Percentiles rank a stretch among this genome's conserved stretches.
phyloP scores from a whole-genome alignment of 1,140 invertebrate genomes.

The Tetramorium alpestre region DNA sequence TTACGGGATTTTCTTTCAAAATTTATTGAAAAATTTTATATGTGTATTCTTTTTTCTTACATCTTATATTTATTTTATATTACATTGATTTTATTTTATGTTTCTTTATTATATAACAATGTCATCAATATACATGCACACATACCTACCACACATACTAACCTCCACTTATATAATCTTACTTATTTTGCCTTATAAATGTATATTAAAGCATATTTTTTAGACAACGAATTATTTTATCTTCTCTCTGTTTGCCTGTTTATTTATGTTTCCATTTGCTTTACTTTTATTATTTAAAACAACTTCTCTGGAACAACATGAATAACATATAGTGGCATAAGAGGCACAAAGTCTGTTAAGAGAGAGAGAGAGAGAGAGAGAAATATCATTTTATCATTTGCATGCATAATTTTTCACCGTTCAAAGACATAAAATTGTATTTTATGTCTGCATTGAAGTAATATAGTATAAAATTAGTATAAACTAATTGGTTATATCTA shows the following conservation, averaged over 20 bases:
- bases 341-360: not conserved
- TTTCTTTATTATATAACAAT: not conserved
- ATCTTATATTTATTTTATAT: not conserved
- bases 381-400: not conserved
- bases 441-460: not conserved
- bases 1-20: not conserved
- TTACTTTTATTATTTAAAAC: constrained; percentile 10
- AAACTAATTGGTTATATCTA: not conserved
- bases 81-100: not conserved
- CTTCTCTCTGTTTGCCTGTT: not conserved
- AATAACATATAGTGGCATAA: constrained; percentile 5
- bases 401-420: not conserved
- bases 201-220: not conserved
- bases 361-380: not conserved
- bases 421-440: not conserved
- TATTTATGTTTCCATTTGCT: not conserved
- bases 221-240: not conserved
- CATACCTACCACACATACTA: too few relatives aligned
- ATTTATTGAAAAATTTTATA: not conserved
- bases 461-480: not conserved
- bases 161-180: not conserved
- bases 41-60: too few relatives aligned
- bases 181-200: not conserved
- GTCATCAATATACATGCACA: not conserved
- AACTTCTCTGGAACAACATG: not conserved